phyloP scores from a whole-genome alignment of 1,140 invertebrate species.

The Lucilia sericata region DNA sequence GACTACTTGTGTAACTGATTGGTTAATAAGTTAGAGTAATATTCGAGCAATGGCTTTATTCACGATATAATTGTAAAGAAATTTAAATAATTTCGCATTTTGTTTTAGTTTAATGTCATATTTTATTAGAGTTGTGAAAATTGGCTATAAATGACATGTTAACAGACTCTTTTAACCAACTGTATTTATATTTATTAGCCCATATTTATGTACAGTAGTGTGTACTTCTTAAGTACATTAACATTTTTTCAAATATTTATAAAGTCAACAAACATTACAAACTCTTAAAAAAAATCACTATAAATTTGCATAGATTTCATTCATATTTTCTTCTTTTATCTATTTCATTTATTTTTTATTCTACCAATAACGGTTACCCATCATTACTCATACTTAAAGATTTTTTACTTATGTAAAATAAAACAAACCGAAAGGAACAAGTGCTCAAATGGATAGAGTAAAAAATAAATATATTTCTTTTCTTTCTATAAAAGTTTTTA shows the following conservation, averaged over 20 bases:
- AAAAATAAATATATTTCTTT: not conserved
- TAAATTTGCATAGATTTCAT: conserved; percentile 21
- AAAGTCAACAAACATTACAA: not conserved
- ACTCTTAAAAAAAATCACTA: not conserved
- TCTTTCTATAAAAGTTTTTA: not conserved
- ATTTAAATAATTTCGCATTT: too few species aligned
- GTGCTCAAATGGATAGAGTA: not conserved
- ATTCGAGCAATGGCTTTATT: too few species aligned
- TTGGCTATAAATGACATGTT: too few species aligned
- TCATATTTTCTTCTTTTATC: not conserved
- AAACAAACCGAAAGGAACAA: not conserved
- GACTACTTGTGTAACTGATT: too few species aligned
- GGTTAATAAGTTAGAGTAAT: too few species aligned
- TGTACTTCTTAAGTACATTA: not conserved
- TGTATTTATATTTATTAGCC: too few species aligned
- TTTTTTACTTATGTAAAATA: not conserved
- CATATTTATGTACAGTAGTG: not conserved
- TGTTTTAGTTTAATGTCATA: too few species aligned
- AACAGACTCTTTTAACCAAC: too few species aligned
- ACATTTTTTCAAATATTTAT: conserved; percentile 10
- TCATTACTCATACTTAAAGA: not conserved
- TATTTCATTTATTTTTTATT: not conserved
- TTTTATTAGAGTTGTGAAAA: too few species aligned
- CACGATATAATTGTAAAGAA: too few species aligned
- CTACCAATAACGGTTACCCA: not conserved